Percentiles rank a stretch among this genome's conserved stretches.
phyloP scores from a whole-genome alignment of 2,113 vertebrate genomes.

The Cyphotilapia sp. region DNA sequence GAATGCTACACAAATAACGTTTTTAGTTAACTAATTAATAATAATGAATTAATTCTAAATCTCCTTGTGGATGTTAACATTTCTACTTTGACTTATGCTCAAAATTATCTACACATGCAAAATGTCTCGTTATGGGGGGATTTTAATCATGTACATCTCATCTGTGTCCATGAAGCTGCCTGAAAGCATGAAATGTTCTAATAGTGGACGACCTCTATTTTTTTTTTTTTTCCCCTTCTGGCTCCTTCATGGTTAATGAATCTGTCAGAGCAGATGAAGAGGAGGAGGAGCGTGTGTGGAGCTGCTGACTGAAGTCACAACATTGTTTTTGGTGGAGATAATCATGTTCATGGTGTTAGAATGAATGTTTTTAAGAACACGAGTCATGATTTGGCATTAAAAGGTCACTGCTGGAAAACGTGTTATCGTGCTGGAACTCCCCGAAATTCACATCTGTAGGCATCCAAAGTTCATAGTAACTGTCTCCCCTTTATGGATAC shows the following conservation, averaged over 20 bases:
- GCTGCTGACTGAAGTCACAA: not conserved
- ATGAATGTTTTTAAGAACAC: not conserved
- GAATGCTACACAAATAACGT: not conserved
- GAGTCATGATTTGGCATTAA: not conserved
- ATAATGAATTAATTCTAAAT: not conserved
- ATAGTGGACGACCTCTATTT: not conserved
- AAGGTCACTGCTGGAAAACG: not conserved
- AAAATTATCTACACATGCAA: not conserved
- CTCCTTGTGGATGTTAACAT: not conserved
- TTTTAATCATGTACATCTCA: not conserved
- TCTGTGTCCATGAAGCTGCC: not conserved
- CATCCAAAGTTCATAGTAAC: not conserved
- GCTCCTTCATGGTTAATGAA: not conserved
- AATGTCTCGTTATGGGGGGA: not conserved
- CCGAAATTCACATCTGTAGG: not conserved
- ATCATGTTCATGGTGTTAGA: not conserved
- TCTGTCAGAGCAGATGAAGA: not conserved
- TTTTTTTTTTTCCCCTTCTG: rapidly evolving
- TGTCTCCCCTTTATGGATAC: not conserved
- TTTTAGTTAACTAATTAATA: not conserved
- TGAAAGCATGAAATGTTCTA: not conserved
- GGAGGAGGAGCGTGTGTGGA: not conserved
- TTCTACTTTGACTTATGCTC: not conserved
- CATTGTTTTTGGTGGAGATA: not conserved
- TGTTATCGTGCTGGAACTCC: not conserved